These are phyloP conservation scores for Philhelius pedissequus DNA, from an alignment of 2,888 invertebrate species.

Conservation along the genomic window DNA sequence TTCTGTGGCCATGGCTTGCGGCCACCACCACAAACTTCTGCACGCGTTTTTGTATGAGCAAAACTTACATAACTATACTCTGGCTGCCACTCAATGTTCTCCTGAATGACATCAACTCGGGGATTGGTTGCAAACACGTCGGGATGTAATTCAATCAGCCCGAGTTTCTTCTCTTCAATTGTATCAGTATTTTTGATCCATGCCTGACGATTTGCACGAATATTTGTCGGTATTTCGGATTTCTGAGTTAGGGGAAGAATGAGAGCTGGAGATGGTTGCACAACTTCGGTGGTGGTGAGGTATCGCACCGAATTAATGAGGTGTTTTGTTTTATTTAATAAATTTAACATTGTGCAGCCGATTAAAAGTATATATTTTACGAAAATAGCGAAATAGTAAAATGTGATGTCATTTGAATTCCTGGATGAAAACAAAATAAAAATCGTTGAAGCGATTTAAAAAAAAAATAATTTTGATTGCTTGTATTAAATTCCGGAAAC, in stretches of 20 bases:
- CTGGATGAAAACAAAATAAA: too few species aligned
- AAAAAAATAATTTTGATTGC: too few species aligned
- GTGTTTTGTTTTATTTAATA: slow-evolving; percentile 55
- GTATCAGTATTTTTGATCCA: slow-evolving; percentile 93
- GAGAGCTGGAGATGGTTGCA: slow-evolving; percentile 63
- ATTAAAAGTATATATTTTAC: background rate
- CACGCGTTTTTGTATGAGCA: slow-evolving; percentile 87
- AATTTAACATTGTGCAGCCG: slow-evolving; percentile 36
- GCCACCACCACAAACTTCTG: slow-evolving; percentile 94
- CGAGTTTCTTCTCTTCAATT: slow-evolving; percentile 87
- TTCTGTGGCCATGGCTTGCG: slow-evolving; percentile 99
- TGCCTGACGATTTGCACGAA: slow-evolving; percentile 82
- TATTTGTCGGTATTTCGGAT: slow-evolving; percentile 69
- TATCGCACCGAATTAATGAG: slow-evolving; percentile 40
- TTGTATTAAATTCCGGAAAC: too few species aligned
- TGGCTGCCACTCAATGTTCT: slow-evolving; percentile 92
- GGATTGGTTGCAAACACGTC: slow-evolving; percentile 90
- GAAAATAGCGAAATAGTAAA: background rate
- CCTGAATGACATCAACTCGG: slow-evolving; percentile 90
- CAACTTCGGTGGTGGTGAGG: slow-evolving; percentile 6
- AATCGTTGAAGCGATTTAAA: too few species aligned
- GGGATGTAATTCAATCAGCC: slow-evolving; percentile 93
- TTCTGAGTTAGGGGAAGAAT: slow-evolving; percentile 71
- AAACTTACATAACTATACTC: slow-evolving; percentile 90
- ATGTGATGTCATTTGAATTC: too few species aligned